These are phyloP conservation scores for Percina caprodes DNA, from an alignment of 2,113 vertebrate species.

Conservation along the genomic window DNA sequence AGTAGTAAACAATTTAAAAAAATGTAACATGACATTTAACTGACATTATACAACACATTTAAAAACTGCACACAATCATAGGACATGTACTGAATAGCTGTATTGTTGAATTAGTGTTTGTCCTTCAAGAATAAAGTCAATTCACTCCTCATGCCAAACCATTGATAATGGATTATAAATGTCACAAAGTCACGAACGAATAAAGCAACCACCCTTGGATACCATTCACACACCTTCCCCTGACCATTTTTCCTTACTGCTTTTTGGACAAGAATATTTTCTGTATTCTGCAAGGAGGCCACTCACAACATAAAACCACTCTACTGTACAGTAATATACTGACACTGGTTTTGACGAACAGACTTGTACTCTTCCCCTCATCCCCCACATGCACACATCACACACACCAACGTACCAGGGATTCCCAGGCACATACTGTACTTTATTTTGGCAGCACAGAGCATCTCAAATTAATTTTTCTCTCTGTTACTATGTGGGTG, in stretches of 20 bases:
- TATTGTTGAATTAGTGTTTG: neutral
- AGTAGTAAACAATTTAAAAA: no score
- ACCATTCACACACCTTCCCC: neutral
- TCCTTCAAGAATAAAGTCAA: neutral
- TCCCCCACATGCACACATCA: neutral
- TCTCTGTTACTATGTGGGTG: neutral
- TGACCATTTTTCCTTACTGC: neutral
- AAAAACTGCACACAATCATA: neutral
- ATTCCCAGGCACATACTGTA: slow-evolving; percentile 24
- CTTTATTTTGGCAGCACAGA: slow-evolving; percentile 38
- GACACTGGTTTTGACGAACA: neutral
- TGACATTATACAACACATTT: neutral
- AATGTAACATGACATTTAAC: neutral
- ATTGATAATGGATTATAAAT: slow-evolving; percentile 19
- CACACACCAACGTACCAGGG: neutral
- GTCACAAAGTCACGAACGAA: slow-evolving; percentile 1
- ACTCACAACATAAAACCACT: neutral
- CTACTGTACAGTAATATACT: neutral
- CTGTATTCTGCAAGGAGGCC: neutral
- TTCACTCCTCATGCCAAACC: neutral
- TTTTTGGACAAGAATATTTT: neutral
- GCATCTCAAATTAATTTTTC: slow-evolving; percentile 20
- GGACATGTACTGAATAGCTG: neutral
- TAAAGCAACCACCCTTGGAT: neutral
- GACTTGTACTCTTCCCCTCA: neutral